Base-by-base conservation (phyloP, 2,797 vertebrate species). In the Trachops cirrhosus region DNA sequence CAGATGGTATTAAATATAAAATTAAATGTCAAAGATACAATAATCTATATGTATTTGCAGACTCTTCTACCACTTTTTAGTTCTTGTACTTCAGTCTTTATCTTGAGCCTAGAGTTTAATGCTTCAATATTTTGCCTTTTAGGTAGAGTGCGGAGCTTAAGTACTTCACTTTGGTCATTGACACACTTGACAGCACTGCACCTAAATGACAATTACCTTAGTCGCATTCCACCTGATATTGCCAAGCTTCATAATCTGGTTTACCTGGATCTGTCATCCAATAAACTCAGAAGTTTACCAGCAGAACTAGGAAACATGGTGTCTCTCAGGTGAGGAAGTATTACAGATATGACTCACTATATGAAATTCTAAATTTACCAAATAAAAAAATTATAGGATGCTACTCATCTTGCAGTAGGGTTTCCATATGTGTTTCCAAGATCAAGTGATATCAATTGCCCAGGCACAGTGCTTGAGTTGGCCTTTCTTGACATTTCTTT, bases 251-350 rank as follows among this genome's bases (percentile, higher is more conserved):
- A 99, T 96, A 98, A 99, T 98, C 99, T 99, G 98, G 99, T 99
- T 98, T 99, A 99, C 99, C 99, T 99, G 98, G 99, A 99, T 98
- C 99, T 99, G 95, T 99, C 99, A 97, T 99, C 99, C 98, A 99
- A 99, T 98, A 99, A 99, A 98, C 99, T 99, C 97, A 99, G 99
- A 99, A 99, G 99, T 99, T 99, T 99, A 98, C 99, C 99, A 98
- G 99, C 99, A 98, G 99, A 99, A 98, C 99, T 99, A 98, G 99
- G 99, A 99, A 99, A 99, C 98, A 99, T 99, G 99, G 99, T 99
- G 97, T 99, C 99, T 99, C 99, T 99, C 99, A 99, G 99, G 99
- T 99, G 90, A 98, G 98, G 64, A 92, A 77, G 92, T 83, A 32
- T 44, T 15, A 8, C 0, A 94, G 57, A 73, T 14, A 24, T 57